A percentile compares a stretch with the other conserved stretches of the same genome.
phyloP scores from a whole-genome alignment of 2,888 invertebrate species.

The Andrena chrysosceles region DNA sequence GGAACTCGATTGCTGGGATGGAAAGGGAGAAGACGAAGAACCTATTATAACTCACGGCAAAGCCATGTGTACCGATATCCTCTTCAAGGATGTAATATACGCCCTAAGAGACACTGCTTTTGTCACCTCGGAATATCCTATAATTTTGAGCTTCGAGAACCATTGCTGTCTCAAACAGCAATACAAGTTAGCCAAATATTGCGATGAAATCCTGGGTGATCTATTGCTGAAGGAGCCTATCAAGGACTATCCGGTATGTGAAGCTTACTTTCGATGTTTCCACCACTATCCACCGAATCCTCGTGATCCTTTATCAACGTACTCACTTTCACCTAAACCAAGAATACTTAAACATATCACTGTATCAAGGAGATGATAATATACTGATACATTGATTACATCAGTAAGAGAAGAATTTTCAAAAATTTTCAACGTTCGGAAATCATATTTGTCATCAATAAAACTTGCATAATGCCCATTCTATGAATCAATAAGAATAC shows the following conservation, averaged over 20 bases:
- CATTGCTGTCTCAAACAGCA: constrained; percentile 89
- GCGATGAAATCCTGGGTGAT: constrained; percentile 90
- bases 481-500: too few relatives aligned
- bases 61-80: constrained; percentile 91
- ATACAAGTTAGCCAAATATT: constrained; percentile 90
- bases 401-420: too few relatives aligned
- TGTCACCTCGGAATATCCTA: constrained; percentile 89
- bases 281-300: neutral
- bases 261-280: neutral
- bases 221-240: constrained; percentile 87
- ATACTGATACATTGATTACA: too few relatives aligned
- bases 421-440: too few relatives aligned
- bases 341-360: neutral
- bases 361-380: too few relatives aligned
- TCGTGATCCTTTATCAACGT: neutral
- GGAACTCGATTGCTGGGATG: constrained; percentile 91
- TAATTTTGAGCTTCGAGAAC: constrained; percentile 90
- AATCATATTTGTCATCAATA: too few relatives aligned
- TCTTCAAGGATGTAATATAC: constrained; percentile 88
- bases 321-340: neutral
- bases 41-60: constrained; percentile 91
- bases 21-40: constrained; percentile 88
- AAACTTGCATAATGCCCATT: too few relatives aligned
- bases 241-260: constrained; percentile 86
- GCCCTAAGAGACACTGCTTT: constrained; percentile 90